Base-by-base conservation (phyloP, 1,140 invertebrate species). In the Asbolus verrucosus region DNA sequence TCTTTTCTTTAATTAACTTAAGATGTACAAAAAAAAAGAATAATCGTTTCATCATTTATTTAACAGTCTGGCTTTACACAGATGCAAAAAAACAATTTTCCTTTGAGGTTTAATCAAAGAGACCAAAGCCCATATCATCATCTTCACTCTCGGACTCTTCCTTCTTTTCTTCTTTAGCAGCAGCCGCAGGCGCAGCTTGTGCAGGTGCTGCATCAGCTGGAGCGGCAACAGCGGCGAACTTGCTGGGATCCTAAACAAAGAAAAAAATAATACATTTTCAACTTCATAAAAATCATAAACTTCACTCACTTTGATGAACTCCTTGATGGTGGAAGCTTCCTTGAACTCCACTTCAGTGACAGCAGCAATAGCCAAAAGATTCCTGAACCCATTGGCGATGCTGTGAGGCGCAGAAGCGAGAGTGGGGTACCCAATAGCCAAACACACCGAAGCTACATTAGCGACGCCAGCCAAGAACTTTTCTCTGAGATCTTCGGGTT, bases 321-420 rank as follows among this genome's bases (percentile, higher is more conserved):
- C 93, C 83, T 95, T 95, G 82, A 99, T 92, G 80, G 92, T 96
- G 60, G 90, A 86, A 43, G 97, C 98, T 84, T 98, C 92, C 80
- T 94, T 90, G 86, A 99, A 99, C 71, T 93, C 91, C 70, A 98
- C 89, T 39, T 99, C 96, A 69, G 98, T 98, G 75, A 90, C 94
- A 59, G 95, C 95, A 80, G 97, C 97, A 81, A 99, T 86, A 72
- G 97, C 96, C 85, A 99, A 87, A 76, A 99, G 84, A 84, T 97
- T 98, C 88, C 98, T 99, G 88, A 99, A 97, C 62, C 96, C 98
- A 80, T 99, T 98, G 81, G 93, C 92, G 77, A 99, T 91, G 80
- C 94, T 97, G 86, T 99, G 98, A 30, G 98, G 97, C 24, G 90
- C 96, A 61, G 97, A 99, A 33, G 96, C 97, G 70, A 97, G 83